Evolutionary conservation across 2,888 invertebrate species (phyloP).

Genomic region (Amiota minor): DNA sequence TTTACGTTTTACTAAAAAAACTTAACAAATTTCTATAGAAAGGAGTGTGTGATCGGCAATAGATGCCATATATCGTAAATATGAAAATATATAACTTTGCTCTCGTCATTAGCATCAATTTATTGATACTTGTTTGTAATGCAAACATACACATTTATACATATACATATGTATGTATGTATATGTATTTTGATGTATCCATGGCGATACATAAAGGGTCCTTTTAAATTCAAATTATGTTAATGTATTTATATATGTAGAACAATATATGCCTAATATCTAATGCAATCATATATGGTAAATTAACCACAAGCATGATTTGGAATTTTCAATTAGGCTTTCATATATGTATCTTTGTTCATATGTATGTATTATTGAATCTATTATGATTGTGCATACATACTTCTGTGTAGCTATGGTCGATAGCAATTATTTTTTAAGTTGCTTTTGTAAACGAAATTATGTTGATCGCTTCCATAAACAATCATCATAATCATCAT

Average conservation of each 20-base stretch:
- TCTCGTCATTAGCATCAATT: too few species aligned
- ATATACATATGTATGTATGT: not conserved
- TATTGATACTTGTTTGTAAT: not conserved
- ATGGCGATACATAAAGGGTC: not conserved
- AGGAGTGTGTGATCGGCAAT: too few species aligned
- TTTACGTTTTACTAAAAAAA: too few species aligned
- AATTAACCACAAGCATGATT: conserved; percentile 20
- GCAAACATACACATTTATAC: not conserved
- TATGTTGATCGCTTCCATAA: too few species aligned
- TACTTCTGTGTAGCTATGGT: not conserved
- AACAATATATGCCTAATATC: not conserved
- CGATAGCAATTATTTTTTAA: not conserved
- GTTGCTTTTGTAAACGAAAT: too few species aligned
- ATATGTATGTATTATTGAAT: not conserved
- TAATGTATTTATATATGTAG: conserved; percentile 8
- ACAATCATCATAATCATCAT: too few species aligned
- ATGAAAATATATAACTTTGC: too few species aligned
- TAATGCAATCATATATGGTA: conserved; percentile 11
- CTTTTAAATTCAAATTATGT: not conserved
- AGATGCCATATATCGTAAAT: too few species aligned
- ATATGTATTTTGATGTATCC: not conserved
- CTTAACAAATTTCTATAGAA: too few species aligned
- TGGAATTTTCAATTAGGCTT: not conserved
- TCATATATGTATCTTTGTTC: not conserved
- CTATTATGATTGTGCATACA: not conserved